A percentile compares a stretch with the other conserved stretches of the same genome.
These are phyloP conservation scores for Glaucopsyche alexis DNA, from an alignment of 2,888 invertebrate species.

Conservation along the genomic window DNA sequence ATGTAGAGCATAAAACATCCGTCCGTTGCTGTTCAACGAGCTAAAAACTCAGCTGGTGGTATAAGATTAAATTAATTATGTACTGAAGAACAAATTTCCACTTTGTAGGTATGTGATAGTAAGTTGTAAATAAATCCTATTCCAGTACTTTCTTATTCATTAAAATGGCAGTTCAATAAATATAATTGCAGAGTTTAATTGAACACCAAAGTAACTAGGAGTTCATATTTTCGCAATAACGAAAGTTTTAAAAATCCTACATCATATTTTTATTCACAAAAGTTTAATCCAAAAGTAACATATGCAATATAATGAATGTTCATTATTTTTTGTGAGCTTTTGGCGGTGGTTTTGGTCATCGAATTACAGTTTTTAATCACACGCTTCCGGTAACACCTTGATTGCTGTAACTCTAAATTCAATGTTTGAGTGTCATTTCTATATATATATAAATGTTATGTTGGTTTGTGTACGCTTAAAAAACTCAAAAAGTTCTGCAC, in stretches of 20 bases:
- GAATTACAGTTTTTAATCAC: background rate
- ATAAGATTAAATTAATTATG: too few species aligned
- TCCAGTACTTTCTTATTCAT: too few species aligned
- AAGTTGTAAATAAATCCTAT: too few species aligned
- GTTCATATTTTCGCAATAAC: background rate
- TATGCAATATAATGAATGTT: background rate
- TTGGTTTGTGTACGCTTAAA: too few species aligned
- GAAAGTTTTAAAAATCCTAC: background rate
- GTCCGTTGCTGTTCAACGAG: too few species aligned
- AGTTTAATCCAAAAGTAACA: background rate
- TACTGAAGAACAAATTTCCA: too few species aligned
- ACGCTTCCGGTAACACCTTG: background rate
- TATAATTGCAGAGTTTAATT: background rate
- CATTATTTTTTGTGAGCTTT: background rate
- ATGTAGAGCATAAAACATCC: too few species aligned
- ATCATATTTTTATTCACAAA: background rate
- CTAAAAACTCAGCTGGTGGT: too few species aligned
- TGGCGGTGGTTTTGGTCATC: constrained; percentile 1
- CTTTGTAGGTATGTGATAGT: too few species aligned
- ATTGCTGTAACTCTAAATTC: constrained; percentile 17
- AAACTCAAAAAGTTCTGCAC: too few species aligned
- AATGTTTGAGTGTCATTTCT: background rate
- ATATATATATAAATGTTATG: background rate
- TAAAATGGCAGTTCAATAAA: too few species aligned
- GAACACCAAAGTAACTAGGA: too few species aligned